These are phyloP conservation scores for Hozukius guyotensis DNA, from an alignment of 2,797 vertebrate genomes.

Conservation along the genomic window DNA sequence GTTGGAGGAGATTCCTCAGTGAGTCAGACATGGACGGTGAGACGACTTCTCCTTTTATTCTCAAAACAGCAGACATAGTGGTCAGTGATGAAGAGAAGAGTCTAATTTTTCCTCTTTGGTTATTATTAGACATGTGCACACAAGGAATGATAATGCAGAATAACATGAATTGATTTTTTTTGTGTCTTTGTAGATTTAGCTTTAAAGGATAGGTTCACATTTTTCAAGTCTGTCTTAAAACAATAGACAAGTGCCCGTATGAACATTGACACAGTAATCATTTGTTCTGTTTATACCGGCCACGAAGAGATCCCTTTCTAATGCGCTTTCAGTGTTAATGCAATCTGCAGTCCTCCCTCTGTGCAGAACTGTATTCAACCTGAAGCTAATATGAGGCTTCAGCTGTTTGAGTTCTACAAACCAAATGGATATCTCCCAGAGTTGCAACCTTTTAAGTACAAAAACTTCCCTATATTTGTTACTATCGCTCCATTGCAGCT, in stretches of 20 bases:
- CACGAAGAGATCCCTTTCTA: not conserved
- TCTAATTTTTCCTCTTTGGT: not conserved
- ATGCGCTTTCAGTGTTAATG: not conserved
- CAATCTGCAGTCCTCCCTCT: not conserved
- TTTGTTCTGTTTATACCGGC: not conserved
- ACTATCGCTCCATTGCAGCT: not conserved
- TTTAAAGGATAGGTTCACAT: not conserved
- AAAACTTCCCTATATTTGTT: not conserved
- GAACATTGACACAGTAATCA: not conserved
- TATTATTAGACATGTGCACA: not conserved
- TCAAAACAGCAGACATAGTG: not conserved
- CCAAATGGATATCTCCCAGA: not conserved
- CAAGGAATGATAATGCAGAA: not conserved
- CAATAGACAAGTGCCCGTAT: not conserved
- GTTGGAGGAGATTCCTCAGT: conserved; percentile 81
- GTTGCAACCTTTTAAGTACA: not conserved
- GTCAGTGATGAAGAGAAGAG: not conserved
- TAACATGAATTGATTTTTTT: not conserved
- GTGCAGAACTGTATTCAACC: not conserved
- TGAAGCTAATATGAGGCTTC: not conserved
- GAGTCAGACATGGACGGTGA: conserved; percentile 77
- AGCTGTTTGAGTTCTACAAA: not conserved
- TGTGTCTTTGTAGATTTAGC: not conserved
- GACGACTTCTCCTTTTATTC: conserved; percentile 6
- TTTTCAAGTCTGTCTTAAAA: not conserved